Percentiles rank a stretch among this genome's conserved stretches.
Evolutionary conservation across 1,140 invertebrate species (phyloP).

Genomic region (Trachymyrmex cornetzi): DNA sequence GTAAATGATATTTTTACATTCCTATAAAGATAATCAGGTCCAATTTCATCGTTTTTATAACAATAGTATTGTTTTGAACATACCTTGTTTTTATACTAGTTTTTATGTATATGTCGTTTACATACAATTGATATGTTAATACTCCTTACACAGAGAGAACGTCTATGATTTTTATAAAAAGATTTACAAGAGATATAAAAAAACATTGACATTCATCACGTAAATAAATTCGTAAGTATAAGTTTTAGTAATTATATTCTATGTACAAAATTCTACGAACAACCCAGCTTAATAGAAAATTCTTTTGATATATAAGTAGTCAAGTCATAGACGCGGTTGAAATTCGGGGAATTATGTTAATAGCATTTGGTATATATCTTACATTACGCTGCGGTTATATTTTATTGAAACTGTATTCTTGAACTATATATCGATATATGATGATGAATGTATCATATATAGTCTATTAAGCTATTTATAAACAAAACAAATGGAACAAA

Average conservation of each 20-base stretch:
- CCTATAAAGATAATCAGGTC: slow-evolving; percentile 76
- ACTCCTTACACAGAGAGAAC: slow-evolving; percentile 15
- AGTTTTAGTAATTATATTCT: slow-evolving; percentile 24
- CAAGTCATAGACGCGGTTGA: not conserved
- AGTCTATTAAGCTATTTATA: slow-evolving; percentile 61
- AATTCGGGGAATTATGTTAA: not conserved
- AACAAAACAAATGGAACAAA: slow-evolving; percentile 38
- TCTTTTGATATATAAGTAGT: slow-evolving; percentile 50
- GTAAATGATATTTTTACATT: slow-evolving; percentile 80
- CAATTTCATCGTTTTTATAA: slow-evolving; percentile 67
- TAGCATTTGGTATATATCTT: slow-evolving; percentile 15
- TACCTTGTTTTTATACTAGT: slow-evolving; percentile 70
- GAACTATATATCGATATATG: not conserved
- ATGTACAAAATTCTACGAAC: not conserved
- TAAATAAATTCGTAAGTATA: slow-evolving; percentile 50
- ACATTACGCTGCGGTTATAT: not conserved
- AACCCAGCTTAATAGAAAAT: slow-evolving; percentile 40
- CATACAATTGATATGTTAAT: slow-evolving; percentile 52
- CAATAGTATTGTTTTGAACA: slow-evolving; percentile 45
- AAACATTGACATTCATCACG: slow-evolving; percentile 34
- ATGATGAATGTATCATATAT: slow-evolving; percentile 59
- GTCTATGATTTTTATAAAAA: slow-evolving; percentile 67
- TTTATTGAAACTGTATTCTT: slow-evolving; percentile 22
- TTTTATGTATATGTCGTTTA: slow-evolving; percentile 30
- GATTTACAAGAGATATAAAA: slow-evolving; percentile 61